Base-by-base conservation (phyloP, 2,888 invertebrate genomes). In the Sphaeridia pumilis region DNA sequence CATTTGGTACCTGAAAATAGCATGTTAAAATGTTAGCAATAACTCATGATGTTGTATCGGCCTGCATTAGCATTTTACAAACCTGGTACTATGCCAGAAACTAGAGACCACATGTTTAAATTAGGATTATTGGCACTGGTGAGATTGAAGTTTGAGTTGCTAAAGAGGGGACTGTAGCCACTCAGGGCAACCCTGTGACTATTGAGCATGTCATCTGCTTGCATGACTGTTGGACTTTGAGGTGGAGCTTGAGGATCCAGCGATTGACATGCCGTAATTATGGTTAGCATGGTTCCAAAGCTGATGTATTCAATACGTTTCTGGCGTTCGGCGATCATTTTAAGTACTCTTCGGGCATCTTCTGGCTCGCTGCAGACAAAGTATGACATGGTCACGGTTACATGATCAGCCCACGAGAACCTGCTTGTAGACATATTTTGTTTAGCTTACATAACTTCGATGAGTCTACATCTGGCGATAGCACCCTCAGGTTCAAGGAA, bases 401-500 rank as follows among this genome's bases (percentile, higher is more conserved):
- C n/a, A n/a, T n/a, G n/a, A n/a, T n/a, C n/a, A n/a, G n/a, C 38
- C 17, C 20, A 17, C 7, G 17, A 17, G 38, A 20, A 38, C 20
- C 17, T 38, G 38, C 38, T 17, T 38, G 12, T 17, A 14, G 17
- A 38, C 12, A 14, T 20, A 38, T 17, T 31, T 31, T 31, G 31
- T 31, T 31, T 12, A 17, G 5, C 87, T 85, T 72, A 89, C 88
- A 82, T 81, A 63, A 86, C 84, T 76, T 89, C 88, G 67, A 88
- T 82, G 65, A 89, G 76, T 70, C 86, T 84, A 69, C 87, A 87
- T 67, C 58, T 55, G 0, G 58, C 55, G 0, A 64, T 59, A 49
- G 63, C 61, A 17, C 60, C 61, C 49, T 57, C 49, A 2, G 26
- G 27, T 46, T 61, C 58, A 14, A 58, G 59, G 25, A 44, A 87